Evolutionary conservation across 2,797 vertebrate species (phyloP).

Genomic region (Betta splendens): DNA sequence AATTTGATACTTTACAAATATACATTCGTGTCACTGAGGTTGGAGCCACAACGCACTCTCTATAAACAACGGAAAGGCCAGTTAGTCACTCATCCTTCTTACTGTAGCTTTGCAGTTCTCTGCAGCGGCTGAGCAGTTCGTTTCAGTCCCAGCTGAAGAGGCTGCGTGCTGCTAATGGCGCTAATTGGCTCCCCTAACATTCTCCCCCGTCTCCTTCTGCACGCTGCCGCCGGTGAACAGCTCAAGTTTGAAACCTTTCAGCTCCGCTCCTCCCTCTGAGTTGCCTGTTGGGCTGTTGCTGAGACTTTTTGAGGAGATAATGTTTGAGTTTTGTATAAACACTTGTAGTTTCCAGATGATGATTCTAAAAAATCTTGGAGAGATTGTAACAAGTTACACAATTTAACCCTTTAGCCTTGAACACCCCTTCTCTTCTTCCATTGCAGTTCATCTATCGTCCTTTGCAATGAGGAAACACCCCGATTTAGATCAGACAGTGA

Average conservation of each 20-base stretch:
- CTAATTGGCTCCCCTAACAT: conserved; percentile 78
- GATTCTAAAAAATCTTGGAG: too few relatives aligned
- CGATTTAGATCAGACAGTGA: conserved; percentile 25
- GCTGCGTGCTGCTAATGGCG: conserved; percentile 75
- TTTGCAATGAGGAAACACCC: conserved; percentile 13
- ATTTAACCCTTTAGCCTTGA: background rate
- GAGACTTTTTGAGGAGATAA: conserved; percentile 4
- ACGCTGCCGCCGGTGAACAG: conserved; percentile 55
- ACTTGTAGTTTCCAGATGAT: too few relatives aligned
- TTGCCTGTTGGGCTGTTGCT: conserved; percentile 20
- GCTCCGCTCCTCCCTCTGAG: conserved; percentile 26
- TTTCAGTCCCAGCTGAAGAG: conserved; percentile 74
- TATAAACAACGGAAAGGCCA: conserved; percentile 4
- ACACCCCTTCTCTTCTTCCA: background rate
- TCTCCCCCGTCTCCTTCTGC: conserved; percentile 42
- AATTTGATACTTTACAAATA: too few relatives aligned
- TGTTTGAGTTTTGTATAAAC: background rate
- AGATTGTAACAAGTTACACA: too few relatives aligned
- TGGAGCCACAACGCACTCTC: background rate
- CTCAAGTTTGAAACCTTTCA: conserved; percentile 44
- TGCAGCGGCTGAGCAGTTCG: conserved; percentile 68
- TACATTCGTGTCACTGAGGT: too few relatives aligned
- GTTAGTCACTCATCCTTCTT: too few relatives aligned
- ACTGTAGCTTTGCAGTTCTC: too few relatives aligned
- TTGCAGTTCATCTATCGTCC: conserved; percentile 10